Base-by-base conservation (phyloP, 2,113 vertebrate species). In the Arizona elegans region DNA sequence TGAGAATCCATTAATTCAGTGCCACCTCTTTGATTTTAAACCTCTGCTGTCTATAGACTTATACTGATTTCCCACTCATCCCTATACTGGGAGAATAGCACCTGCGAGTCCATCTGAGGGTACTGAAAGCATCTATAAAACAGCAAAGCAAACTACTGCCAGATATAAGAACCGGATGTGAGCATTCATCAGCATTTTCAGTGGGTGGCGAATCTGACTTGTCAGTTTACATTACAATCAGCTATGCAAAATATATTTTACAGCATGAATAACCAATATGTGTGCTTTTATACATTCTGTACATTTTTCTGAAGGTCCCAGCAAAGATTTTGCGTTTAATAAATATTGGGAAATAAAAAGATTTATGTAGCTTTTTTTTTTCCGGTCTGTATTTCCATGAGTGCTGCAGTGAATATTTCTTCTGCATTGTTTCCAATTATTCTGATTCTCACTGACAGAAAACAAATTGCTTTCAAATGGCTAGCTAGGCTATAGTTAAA, bases 41-140 rank as follows among this genome's bases (percentile, higher is more conserved):
- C 87, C 29, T 91, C 59, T 56, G 29, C 47, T 53, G n/a, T 47
- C 55, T 85, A 47, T 21, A 91, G 38, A 43, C 43, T 89, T 91
- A 53, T 53, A 90, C 94, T 23, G 91, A 92, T 91, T n/a, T 56
- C 88, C 24, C 13, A 58, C 92, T 59, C 75, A 90, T 23, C 90
- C 24, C 70, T 26, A 91, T 13, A 53, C 19, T 47, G 89, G 59
- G 47, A 90, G 86, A 91, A 86, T 33, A 15, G 94, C 43, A 92
- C 91, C 0, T 89, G 19, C 88, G 24, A 54, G 50, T 93, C 95
- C 97, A 94, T 87, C 96, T 96, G 91, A 90, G 94, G 96, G 94
- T 90, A 0, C 2, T n/a, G 7, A 3, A 15, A 26, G 86, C 13
- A 89, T 89, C 55, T 86, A 70, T 70, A 9, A n/a, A 70, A n/a